Conservation (phyloP, 2,113 vertebrate genomes). For the Sitta europaea region DNA sequence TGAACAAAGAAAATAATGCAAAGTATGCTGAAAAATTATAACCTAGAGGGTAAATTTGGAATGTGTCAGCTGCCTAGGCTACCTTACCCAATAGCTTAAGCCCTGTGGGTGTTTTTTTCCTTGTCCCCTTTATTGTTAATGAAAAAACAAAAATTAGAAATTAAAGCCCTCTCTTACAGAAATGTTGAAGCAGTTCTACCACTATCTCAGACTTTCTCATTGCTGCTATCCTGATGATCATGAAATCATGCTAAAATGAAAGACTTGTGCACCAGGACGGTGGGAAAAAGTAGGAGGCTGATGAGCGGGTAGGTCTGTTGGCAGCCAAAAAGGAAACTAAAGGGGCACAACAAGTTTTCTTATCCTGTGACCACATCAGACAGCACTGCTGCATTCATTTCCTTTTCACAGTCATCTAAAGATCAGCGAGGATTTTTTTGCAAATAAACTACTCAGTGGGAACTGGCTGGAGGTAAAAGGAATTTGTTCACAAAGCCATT, state of each 20-base stretch:
- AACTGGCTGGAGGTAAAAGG: neutral
- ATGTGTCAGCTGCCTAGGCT: neutral
- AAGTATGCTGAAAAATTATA: neutral
- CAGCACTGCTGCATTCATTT: neutral
- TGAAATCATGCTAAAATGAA: neutral
- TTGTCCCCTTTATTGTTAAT: neutral
- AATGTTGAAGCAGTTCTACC: neutral
- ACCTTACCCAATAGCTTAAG: accelerated
- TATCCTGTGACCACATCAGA: neutral
- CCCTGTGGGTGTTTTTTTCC: neutral
- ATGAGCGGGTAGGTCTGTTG: neutral
- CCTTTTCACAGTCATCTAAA: neutral
- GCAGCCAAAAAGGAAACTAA: neutral
- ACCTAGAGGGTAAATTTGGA: neutral
- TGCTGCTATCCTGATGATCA: neutral
- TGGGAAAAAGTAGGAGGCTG: neutral
- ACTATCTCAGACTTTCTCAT: neutral
- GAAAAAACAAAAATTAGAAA: neutral
- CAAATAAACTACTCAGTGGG: neutral
- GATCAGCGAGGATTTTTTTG: neutral
- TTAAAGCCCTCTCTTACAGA: neutral
- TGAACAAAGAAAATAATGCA: neutral
- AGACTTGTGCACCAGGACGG: neutral
- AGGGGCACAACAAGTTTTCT: neutral
- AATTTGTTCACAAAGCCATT: neutral